phyloP scores from a whole-genome alignment of 2,797 vertebrate species.

The Hemitrygon akajei region DNA sequence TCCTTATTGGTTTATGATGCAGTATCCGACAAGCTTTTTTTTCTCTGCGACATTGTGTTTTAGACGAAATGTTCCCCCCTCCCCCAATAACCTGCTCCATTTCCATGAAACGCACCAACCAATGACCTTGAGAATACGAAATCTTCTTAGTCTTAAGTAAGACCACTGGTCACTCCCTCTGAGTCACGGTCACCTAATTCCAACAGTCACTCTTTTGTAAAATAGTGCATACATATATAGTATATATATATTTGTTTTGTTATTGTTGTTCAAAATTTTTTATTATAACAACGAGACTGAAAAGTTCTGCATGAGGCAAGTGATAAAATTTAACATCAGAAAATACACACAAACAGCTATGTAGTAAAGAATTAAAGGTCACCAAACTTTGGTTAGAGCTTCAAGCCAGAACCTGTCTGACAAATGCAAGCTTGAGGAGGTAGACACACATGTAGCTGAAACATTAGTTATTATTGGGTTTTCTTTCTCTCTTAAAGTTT shows the following conservation, averaged over 20 bases:
- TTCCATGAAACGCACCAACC: not conserved
- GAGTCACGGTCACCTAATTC: no score
- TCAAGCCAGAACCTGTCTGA: slow-evolving; percentile 34
- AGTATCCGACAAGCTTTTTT: not conserved
- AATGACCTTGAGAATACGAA: not conserved
- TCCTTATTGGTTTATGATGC: not conserved
- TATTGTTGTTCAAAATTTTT: slow-evolving; percentile 13
- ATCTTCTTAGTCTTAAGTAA: not conserved
- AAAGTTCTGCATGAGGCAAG: slow-evolving; percentile 29
- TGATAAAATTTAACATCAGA: slow-evolving; percentile 34
- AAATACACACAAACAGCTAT: slow-evolving; percentile 37
- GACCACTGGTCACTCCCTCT: not conserved
- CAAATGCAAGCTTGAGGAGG: slow-evolving; percentile 34
- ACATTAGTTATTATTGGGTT: slow-evolving; percentile 19
- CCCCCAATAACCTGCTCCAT: not conserved
- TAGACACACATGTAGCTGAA: slow-evolving; percentile 35
- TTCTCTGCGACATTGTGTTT: not conserved
- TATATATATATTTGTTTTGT: slow-evolving; percentile 2
- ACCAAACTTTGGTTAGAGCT: slow-evolving; percentile 37
- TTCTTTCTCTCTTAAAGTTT: slow-evolving; percentile 8
- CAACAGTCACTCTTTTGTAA: not conserved
- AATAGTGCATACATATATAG: slow-evolving; percentile 14
- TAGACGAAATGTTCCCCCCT: not conserved
- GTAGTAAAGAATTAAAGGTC: slow-evolving; percentile 34
- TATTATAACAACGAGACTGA: slow-evolving; percentile 27